Evolutionary conservation across 2,888 invertebrate species (phyloP).

Genomic region (Epinotia demarniana): DNA sequence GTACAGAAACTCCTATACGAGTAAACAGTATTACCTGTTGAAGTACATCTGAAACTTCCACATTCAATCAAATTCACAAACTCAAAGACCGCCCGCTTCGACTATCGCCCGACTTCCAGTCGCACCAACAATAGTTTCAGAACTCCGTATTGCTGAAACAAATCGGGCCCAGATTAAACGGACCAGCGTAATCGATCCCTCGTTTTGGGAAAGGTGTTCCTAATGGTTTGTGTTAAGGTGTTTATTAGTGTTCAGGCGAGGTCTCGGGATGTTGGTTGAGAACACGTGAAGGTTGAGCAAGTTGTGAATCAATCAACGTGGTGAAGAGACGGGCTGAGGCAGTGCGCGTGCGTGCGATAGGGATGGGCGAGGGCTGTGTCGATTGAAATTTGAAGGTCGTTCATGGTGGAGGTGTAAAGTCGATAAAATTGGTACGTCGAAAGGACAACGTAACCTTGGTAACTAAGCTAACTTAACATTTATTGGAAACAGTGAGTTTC

Average conservation of each 20-base stretch:
- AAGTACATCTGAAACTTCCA: not conserved
- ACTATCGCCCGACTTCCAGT: constrained; percentile 31
- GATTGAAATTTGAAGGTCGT: constrained; percentile 51
- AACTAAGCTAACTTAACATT: too few species aligned
- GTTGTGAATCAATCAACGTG: constrained; percentile 82
- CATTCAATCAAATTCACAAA: not conserved
- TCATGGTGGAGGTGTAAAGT: not conserved
- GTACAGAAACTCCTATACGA: not conserved
- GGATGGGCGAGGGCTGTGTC: constrained; percentile 61
- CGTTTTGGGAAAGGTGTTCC: constrained; percentile 50
- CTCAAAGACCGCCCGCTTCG: not conserved
- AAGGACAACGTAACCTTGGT: too few species aligned
- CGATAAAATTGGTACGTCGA: not conserved
- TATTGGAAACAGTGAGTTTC: too few species aligned
- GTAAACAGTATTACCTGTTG: not conserved
- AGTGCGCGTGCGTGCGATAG: constrained; percentile 75
- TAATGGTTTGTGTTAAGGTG: constrained; percentile 45
- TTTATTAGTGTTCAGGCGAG: constrained; percentile 50
- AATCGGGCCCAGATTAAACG: constrained; percentile 60
- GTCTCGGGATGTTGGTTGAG: constrained; percentile 60
- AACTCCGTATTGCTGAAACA: constrained; percentile 57
- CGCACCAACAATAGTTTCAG: constrained; percentile 29
- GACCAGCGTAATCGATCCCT: constrained; percentile 55
- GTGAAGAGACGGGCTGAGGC: constrained; percentile 67
- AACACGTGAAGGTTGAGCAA: constrained; percentile 74